A percentile compares a stretch with the other conserved stretches of the same genome.
Evolutionary conservation across 2,797 vertebrate species (phyloP).

Genomic region (Falco biarmicus): DNA sequence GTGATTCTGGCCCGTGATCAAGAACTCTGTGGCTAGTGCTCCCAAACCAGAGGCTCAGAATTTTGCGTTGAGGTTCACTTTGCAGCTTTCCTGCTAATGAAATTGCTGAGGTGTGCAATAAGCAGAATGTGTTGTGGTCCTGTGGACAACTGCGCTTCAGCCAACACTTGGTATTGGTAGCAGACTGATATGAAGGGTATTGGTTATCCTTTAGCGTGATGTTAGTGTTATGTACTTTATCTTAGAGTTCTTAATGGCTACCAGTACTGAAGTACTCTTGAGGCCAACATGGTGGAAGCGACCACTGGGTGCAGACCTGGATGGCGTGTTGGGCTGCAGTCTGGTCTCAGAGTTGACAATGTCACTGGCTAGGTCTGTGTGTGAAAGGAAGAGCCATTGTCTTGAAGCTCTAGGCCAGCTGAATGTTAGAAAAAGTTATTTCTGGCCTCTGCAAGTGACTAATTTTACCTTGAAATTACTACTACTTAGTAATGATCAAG

Average conservation of each 20-base stretch:
- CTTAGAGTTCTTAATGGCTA: neutral
- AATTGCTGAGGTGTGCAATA: neutral
- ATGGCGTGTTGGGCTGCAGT: rapidly evolving
- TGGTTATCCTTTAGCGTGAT: neutral
- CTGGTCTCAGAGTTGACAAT: neutral
- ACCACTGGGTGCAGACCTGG: neutral
- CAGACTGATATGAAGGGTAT: neutral
- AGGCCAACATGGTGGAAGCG: neutral
- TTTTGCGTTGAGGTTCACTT: neutral
- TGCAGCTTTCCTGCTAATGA: neutral
- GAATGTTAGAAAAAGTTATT: neutral
- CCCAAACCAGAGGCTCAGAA: neutral
- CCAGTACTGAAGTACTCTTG: neutral
- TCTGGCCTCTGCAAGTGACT: neutral
- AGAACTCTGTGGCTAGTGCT: neutral
- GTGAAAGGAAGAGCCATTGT: neutral
- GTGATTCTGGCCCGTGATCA: neutral
- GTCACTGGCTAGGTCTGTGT: neutral
- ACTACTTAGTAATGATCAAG: neutral
- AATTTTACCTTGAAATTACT: neutral
- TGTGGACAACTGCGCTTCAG: neutral
- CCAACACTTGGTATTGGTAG: neutral
- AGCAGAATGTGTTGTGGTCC: neutral
- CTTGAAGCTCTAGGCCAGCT: neutral
- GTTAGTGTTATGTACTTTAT: neutral